Percentiles rank a stretch among this genome's conserved stretches.
phyloP scores from a whole-genome alignment of 2,888 invertebrate genomes.

The Nomada lathburiana region DNA sequence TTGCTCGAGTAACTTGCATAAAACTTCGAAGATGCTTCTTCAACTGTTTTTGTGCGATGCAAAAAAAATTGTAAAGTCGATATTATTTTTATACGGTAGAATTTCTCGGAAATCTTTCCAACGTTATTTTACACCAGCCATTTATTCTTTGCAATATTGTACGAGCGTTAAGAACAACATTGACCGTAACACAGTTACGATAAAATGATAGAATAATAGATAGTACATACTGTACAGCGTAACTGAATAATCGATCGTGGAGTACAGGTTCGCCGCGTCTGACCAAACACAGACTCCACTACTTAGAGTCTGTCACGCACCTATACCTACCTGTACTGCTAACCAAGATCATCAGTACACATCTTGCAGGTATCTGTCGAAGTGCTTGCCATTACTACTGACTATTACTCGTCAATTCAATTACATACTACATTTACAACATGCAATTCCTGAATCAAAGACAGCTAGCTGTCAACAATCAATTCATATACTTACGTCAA shows the following conservation, averaged over 20 bases:
- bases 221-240: background rate
- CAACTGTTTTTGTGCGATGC: constrained; percentile 2
- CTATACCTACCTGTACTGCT: background rate
- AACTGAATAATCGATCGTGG: background rate
- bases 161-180: too few species aligned
- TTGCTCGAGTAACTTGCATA: constrained; percentile 20
- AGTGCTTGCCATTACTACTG: constrained; percentile 12
- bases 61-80: background rate
- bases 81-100: background rate
- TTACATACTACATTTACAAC: constrained; percentile 5
- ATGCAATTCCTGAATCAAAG: background rate
- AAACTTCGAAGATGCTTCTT: constrained; percentile 12
- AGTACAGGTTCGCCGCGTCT: background rate
- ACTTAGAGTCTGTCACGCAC: background rate
- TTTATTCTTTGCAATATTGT: background rate
- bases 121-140: background rate
- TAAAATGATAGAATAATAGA: background rate
- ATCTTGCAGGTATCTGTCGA: constrained; percentile 9
- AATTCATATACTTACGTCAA: background rate
- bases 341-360: constrained; percentile 11
- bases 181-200: too few species aligned
- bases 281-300: constrained; percentile 7
- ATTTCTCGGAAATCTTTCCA: constrained; percentile 24
- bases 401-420: constrained; percentile 20
- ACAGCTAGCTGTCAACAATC: background rate